Percentiles rank a stretch among this genome's conserved stretches.
Evolutionary conservation across 2,888 invertebrate species (phyloP).

Genomic region (Aphrophora alni): DNA sequence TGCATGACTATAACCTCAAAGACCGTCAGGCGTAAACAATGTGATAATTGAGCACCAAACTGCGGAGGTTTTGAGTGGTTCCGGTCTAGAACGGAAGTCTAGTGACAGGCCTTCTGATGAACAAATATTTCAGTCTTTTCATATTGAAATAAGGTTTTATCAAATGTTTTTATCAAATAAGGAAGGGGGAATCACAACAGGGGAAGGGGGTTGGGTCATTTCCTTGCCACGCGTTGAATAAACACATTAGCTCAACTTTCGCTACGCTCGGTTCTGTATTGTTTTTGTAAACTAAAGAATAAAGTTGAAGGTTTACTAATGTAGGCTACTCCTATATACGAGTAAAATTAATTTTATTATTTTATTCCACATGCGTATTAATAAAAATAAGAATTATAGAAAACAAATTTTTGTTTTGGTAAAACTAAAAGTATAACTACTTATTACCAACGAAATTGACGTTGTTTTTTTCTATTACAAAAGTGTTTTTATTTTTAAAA

Average conservation of each 20-base stretch:
- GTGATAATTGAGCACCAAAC: background rate
- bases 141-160: slow-evolving; percentile 6
- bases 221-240: background rate
- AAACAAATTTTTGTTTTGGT: no score
- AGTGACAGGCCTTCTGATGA: background rate
- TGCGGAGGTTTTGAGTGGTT: background rate
- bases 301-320: no score
- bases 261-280: background rate
- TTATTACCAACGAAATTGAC: no score
- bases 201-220: no score
- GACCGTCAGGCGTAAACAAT: background rate
- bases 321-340: no score
- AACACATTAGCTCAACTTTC: slow-evolving; percentile 2
- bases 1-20: background rate
- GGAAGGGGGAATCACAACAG: background rate
- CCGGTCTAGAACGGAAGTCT: background rate
- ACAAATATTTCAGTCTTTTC: background rate
- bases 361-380: no score
- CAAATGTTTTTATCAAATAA: background rate
- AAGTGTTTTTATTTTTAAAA: no score
- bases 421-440: no score
- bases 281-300: background rate
- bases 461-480: no score
- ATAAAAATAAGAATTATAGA: no score
- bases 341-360: no score